These are phyloP conservation scores for Limnephilus lunatus DNA, from an alignment of 2,888 invertebrate species.

Conservation along the genomic window DNA sequence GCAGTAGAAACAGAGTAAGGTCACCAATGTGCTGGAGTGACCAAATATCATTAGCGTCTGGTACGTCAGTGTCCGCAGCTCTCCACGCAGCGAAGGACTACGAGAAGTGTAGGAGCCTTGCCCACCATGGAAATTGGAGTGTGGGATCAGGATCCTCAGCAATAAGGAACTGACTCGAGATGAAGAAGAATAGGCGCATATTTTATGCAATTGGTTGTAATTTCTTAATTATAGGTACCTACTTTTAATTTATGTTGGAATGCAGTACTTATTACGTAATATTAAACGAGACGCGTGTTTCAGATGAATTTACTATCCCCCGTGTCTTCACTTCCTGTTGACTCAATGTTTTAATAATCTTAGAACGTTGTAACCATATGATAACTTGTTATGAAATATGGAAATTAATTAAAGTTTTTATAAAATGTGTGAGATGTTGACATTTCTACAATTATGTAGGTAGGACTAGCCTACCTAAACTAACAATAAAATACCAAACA, in stretches of 20 bases:
- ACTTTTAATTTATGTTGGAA: not conserved
- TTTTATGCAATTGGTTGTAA: not conserved
- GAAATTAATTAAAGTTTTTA: not conserved
- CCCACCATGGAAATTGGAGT: no score
- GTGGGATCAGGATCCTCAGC: no score
- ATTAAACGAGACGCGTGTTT: not conserved
- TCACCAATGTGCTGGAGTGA: no score
- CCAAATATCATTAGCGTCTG: no score
- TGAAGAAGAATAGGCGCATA: not conserved
- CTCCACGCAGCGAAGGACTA: no score
- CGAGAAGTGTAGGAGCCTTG: no score
- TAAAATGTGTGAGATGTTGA: not conserved
- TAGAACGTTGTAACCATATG: not conserved
- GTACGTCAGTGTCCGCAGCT: no score
- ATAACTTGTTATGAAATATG: not conserved
- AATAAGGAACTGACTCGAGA: no score
- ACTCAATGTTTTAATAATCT: not conserved
- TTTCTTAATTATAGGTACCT: not conserved
- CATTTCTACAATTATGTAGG: not conserved
- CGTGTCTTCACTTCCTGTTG: not conserved
- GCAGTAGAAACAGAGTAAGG: no score
- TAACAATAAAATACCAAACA: no score
- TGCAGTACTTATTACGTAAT: not conserved
- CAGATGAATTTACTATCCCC: not conserved
- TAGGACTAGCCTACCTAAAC: no score